Base-by-base conservation (phyloP, 2,113 vertebrate genomes). In the Corynorhinus townsendii region DNA sequence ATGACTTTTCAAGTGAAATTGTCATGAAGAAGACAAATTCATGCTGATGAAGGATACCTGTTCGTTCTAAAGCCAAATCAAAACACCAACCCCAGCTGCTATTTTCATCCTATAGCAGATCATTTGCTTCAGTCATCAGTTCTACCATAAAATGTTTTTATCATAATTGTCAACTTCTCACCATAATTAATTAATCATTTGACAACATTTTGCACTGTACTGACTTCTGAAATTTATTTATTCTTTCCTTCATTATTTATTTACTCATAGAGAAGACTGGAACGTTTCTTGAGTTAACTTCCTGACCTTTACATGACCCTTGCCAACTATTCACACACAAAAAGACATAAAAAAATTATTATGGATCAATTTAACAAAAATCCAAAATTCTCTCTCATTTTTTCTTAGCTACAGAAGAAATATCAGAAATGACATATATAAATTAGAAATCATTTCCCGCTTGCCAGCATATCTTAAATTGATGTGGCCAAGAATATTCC, bases 401-500 rank as follows among this genome's bases (percentile, higher is more conserved):
- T 96, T 96, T 96, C 94, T 90, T 95, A 91, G 95, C 97, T 3
- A 0, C 88, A 82, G 87, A 87, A 97, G 94, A 96, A 93, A 96
- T 92, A 98, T 93, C 95, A 96, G 96, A 91, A 86, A 93, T 94
- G 94, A 98, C 96, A 97, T 95, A 95, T 96, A 97, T 84, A 97
- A 97, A 97, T 97, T 94, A 97, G 97, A 98, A 97, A 98, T 97
- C 97, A 98, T 98, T 98, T 98, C 97, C 98, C 97, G 35, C 98
- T 98, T 98, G 97, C 91, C 95, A 98, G 92, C 3, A 0, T 97
- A 94, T 97, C 96, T 98, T 89, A 97, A 98, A 98, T 92, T 98
- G 96, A 98, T 97, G 96, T 88, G 96, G 96, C 96, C 97, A 94
- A 93, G 96, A 97, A 88, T 87, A 97, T 97, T 98, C 95, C 94